A percentile compares a stretch with the other conserved stretches of the same genome.
These are phyloP conservation scores for Ara ararauna DNA, from an alignment of 2,797 vertebrate genomes.

Conservation along the genomic window DNA sequence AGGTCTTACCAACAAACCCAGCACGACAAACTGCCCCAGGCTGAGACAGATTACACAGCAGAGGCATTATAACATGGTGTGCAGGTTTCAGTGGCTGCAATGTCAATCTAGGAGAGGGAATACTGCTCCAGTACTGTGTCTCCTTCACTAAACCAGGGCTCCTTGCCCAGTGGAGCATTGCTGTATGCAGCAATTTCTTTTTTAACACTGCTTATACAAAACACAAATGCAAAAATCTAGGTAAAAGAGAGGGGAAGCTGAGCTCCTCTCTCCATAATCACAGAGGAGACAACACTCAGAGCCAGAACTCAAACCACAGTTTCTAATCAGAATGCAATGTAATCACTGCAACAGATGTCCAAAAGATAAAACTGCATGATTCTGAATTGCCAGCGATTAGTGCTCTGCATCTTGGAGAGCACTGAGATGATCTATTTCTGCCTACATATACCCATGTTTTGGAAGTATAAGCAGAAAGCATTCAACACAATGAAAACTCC, in stretches of 20 bases:
- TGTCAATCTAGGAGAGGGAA: background rate
- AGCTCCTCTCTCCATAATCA: background rate
- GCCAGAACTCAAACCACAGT: background rate
- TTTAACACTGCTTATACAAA: background rate
- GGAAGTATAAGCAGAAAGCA: background rate
- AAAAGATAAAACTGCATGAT: background rate
- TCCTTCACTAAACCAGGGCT: background rate
- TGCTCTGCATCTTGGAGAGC: background rate
- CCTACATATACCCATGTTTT: fast-evolving
- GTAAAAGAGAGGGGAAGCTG: background rate
- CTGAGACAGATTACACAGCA: too few species aligned
- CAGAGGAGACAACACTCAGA: background rate
- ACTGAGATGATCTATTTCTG: background rate
- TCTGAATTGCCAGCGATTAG: background rate
- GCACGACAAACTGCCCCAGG: background rate
- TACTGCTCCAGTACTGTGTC: fast-evolving
- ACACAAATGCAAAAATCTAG: background rate
- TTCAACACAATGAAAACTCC: background rate
- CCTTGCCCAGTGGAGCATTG: fast-evolving
- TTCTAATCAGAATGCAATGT: background rate
- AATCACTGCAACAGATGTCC: slow-evolving; percentile 18
- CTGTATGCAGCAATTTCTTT: fast-evolving
- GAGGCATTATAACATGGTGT: fast-evolving
- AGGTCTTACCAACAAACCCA: background rate
- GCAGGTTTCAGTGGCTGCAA: background rate